These are phyloP conservation scores for Polyommatus icarus DNA, from an alignment of 2,888 invertebrate genomes.

Conservation along the genomic window DNA sequence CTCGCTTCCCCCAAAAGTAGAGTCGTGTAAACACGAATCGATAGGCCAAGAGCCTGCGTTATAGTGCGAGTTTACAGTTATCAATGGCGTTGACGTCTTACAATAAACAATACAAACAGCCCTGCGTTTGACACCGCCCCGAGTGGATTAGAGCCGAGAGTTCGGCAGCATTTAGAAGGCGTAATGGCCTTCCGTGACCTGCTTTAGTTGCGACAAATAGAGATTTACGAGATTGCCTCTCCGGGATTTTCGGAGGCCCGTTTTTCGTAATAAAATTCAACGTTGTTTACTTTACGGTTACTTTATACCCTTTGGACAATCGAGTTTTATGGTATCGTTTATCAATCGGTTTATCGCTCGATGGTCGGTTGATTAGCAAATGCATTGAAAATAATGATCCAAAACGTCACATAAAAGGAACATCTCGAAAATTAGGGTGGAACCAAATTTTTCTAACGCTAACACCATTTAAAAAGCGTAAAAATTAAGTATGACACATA, in stretches of 20 bases:
- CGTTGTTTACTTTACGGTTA: slow-evolving; percentile 68
- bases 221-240: slow-evolving; percentile 76
- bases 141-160: slow-evolving; percentile 78
- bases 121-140: slow-evolving; percentile 79
- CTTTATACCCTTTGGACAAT: slow-evolving; percentile 51
- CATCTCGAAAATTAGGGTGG: neutral
- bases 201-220: slow-evolving; percentile 80
- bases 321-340: slow-evolving; percentile 38
- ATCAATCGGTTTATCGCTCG: slow-evolving; percentile 9
- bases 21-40: slow-evolving; percentile 14
- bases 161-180: slow-evolving; percentile 79
- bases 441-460: neutral
- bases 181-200: slow-evolving; percentile 80
- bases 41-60: slow-evolving; percentile 7
- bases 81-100: slow-evolving; percentile 65
- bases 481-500: neutral
- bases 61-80: slow-evolving; percentile 41
- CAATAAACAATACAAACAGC: slow-evolving; percentile 81
- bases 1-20: neutral
- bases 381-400: neutral
- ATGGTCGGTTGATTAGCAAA: neutral
- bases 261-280: slow-evolving; percentile 72
- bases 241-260: slow-evolving; percentile 63
- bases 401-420: neutral
- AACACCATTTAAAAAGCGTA: neutral